Evolutionary conservation across 2,113 vertebrate species (phyloP).

Genomic region (Rhegmatorhina hoffmannsi): DNA sequence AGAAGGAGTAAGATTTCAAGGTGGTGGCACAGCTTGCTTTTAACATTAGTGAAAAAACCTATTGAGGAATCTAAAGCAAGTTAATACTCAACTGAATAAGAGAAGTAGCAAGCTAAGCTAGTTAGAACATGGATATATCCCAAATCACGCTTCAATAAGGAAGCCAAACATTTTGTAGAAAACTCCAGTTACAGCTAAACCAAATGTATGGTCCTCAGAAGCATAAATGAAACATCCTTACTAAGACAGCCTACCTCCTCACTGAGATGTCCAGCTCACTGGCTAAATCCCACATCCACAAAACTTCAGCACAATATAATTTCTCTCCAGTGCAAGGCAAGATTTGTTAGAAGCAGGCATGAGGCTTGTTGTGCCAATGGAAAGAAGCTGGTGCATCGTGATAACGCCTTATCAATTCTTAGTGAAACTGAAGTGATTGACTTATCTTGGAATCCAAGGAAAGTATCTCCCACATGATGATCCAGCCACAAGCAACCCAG

Average conservation of each 20-base stretch:
- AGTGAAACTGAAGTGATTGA: neutral
- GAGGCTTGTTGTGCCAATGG: neutral
- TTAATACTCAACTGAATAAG: neutral
- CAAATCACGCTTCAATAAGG: neutral
- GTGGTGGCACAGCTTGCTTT: neutral
- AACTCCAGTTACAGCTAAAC: neutral
- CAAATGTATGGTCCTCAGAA: neutral
- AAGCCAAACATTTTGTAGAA: neutral
- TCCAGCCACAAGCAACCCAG: neutral
- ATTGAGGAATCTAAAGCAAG: neutral
- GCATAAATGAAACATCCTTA: neutral
- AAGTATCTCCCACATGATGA: neutral
- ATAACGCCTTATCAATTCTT: neutral
- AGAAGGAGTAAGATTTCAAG: neutral
- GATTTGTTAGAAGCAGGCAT: neutral
- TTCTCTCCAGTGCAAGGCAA: neutral
- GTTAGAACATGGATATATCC: neutral
- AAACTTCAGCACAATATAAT: neutral
- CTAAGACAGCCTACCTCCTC: neutral
- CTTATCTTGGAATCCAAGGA: neutral
- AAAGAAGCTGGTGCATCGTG: neutral
- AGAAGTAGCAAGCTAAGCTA: neutral
- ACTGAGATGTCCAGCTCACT: neutral
- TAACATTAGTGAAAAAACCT: neutral
- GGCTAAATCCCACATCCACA: neutral